A percentile compares a stretch with the other conserved stretches of the same genome.
These are phyloP conservation scores for Agrotis segetum DNA, from an alignment of 2,888 invertebrate species.

Conservation along the genomic window DNA sequence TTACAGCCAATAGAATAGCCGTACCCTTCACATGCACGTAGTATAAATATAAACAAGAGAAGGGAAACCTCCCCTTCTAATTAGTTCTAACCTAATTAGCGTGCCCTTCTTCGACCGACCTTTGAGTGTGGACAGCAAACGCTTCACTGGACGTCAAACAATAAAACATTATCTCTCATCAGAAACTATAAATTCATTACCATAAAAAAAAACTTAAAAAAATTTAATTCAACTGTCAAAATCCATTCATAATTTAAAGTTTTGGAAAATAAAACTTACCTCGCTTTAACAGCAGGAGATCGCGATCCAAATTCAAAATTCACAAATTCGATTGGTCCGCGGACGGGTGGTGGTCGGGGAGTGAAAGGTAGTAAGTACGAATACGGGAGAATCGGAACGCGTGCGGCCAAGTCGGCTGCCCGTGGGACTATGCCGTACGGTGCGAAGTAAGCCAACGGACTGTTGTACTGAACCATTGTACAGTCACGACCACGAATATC, in stretches of 20 bases:
- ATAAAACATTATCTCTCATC: constrained; percentile 30
- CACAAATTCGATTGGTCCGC: constrained; percentile 67
- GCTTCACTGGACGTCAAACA: constrained; percentile 29
- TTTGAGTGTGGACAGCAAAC: constrained; percentile 62
- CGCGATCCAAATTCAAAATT: constrained; percentile 70
- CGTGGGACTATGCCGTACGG: constrained; percentile 75
- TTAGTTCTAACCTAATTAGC: constrained; percentile 88
- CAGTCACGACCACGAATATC: neutral
- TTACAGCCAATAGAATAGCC: constrained; percentile 63
- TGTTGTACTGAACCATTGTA: constrained; percentile 46
- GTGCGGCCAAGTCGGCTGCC: constrained; percentile 74
- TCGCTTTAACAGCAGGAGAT: constrained; percentile 48
- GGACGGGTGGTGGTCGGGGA: constrained; percentile 61
- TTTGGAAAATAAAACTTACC: constrained; percentile 61
- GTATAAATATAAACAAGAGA: constrained; percentile 74
- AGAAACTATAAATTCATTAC: constrained; percentile 2
- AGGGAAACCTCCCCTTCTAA: constrained; percentile 77
- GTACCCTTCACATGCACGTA: constrained; percentile 56
- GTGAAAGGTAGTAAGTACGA: constrained; percentile 54
- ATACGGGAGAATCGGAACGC: constrained; percentile 64
- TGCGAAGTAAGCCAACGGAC: constrained; percentile 52
- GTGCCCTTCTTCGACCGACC: constrained; percentile 72
- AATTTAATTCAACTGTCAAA: constrained; percentile 16
- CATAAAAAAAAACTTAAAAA: constrained; percentile 7
- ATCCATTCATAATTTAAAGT: neutral